These are phyloP conservation scores for Toxotes chatareus DNA, from an alignment of 2,113 vertebrate genomes.

Conservation along the genomic window DNA sequence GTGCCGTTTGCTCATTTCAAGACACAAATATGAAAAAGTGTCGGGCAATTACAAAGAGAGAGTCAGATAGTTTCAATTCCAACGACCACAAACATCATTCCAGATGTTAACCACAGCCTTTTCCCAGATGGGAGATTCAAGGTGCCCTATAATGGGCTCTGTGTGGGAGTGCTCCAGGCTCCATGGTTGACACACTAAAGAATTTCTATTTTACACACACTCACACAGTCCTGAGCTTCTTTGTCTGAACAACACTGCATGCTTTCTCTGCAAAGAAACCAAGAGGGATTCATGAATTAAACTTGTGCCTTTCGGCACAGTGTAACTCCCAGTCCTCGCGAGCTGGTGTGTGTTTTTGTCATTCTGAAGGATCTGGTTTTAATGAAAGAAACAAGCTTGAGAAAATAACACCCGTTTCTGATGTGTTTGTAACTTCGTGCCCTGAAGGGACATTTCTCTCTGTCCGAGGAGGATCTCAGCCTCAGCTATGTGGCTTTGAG, in stretches of 20 bases:
- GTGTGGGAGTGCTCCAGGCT: constrained; percentile 61
- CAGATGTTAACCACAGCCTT: constrained; percentile 68
- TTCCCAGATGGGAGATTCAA: constrained; percentile 65
- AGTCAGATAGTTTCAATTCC: constrained; percentile 58
- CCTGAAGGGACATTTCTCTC: constrained; percentile 68
- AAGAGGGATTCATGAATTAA: constrained; percentile 71
- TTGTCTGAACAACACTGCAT: constrained; percentile 57
- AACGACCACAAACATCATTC: constrained; percentile 61
- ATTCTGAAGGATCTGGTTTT: constrained; percentile 69
- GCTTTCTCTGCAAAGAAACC: constrained; percentile 60
- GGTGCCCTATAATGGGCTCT: constrained; percentile 72
- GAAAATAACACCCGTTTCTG: constrained; percentile 71
- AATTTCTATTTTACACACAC: constrained; percentile 60
- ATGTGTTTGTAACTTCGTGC: constrained; percentile 59
- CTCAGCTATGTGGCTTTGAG: constrained; percentile 54
- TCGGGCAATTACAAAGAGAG: constrained; percentile 51
- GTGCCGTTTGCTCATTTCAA: constrained; percentile 19
- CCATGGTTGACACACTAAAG: constrained; percentile 54
- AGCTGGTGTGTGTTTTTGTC: constrained; percentile 67
- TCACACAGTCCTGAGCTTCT: constrained; percentile 45
- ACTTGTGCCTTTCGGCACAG: constrained; percentile 64
- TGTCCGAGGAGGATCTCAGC: constrained; percentile 27
- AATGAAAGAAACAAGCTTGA: constrained; percentile 76
- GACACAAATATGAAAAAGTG: constrained; percentile 24
- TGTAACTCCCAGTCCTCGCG: constrained; percentile 39